Evolutionary conservation across 2,797 vertebrate species (phyloP), one percentile per base, ranked within the genome.

Genomic region (Sebastes taczanowskii): DNA sequence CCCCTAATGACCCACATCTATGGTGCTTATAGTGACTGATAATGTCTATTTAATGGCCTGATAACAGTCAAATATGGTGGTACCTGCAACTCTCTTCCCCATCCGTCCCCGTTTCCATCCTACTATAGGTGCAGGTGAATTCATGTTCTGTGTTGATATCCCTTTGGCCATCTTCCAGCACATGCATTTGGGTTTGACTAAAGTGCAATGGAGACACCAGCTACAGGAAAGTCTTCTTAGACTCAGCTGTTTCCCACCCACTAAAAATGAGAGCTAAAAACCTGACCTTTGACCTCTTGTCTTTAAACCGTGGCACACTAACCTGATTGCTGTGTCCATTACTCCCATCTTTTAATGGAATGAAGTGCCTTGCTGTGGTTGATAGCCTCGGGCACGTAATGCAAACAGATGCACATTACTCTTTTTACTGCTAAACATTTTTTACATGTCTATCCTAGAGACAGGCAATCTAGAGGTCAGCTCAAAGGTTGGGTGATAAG

Each of bases 341-440:
- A 88, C 85, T 81, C 84, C 55, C 42, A 63, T 80, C 65, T 92
- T 82, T 87, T 92, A 94, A 94, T 94, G 90, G 90, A 93, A 93
- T 84, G 69, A 86, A 90, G 90, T 84, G 82, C 80, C 89, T 52
- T 74, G 82, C 87, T 63, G 55, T 87, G 86, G 90, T 84, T 91
- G 90, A 93, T 81, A 78, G 80, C 64, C 79, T 60, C 65, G 0
- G 59, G 53, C 70, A 66, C 49, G 61, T 89, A 86, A 92, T 92
- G 88, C 86, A 94, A 93, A 91, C 91, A 93, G 84, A 90, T 92
- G 88, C 89, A 84, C 88, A 92, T 94, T 92, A 91, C 86, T 92
- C 86, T 87, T 90, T 86, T 90, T 69, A 25, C 88, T 73, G 81
- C 74, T 29, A 77, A 81, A 87, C 18, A 42, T 86, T 84, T 89